A percentile compares a stretch with the other conserved stretches of the same genome.
Conservation (phyloP, 2,888 invertebrate genomes). For the Nemotelus nigrinus region DNA sequence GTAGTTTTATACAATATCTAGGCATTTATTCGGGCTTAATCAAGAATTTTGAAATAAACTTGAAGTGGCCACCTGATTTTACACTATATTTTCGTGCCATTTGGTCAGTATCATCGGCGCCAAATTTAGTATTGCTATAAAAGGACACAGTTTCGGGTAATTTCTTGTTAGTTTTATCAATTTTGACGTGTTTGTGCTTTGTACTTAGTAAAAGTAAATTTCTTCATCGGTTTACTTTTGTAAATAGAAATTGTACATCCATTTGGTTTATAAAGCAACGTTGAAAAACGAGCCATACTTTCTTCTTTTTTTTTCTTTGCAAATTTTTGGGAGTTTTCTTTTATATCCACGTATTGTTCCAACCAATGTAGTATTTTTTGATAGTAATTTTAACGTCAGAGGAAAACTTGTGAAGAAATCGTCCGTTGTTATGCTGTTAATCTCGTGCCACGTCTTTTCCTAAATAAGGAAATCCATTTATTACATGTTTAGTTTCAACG, state of each 20-base stretch:
- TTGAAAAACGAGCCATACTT: slow-evolving; percentile 50
- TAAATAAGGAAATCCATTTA: slow-evolving; percentile 51
- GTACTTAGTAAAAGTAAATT: slow-evolving; percentile 53
- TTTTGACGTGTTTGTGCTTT: slow-evolving; percentile 53
- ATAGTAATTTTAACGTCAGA: slow-evolving; percentile 50
- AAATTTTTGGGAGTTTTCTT: slow-evolving; percentile 51
- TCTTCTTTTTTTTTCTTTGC: slow-evolving; percentile 48
- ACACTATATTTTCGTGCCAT: slow-evolving; percentile 55
- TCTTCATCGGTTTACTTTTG: slow-evolving; percentile 55
- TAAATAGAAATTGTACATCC: slow-evolving; percentile 52
- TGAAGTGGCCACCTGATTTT: slow-evolving; percentile 49
- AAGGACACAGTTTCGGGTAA: background rate
- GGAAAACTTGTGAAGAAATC: slow-evolving; percentile 53
- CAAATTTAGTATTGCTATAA: slow-evolving; percentile 53
- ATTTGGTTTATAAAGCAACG: slow-evolving; percentile 49
- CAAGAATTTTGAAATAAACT: slow-evolving; percentile 53
- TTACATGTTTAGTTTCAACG: too few relatives aligned
- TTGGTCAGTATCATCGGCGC: slow-evolving; percentile 53
- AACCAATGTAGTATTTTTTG: slow-evolving; percentile 44
- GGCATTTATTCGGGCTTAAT: slow-evolving; percentile 54
- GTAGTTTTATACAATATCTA: slow-evolving; percentile 52
- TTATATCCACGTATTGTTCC: slow-evolving; percentile 50
- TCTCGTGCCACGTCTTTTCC: slow-evolving; percentile 52
- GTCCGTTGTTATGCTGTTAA: slow-evolving; percentile 52
- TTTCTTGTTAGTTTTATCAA: slow-evolving; percentile 53